These are phyloP conservation scores for Octomys mimax DNA, from an alignment of 2,797 vertebrate species.

Conservation along the genomic window DNA sequence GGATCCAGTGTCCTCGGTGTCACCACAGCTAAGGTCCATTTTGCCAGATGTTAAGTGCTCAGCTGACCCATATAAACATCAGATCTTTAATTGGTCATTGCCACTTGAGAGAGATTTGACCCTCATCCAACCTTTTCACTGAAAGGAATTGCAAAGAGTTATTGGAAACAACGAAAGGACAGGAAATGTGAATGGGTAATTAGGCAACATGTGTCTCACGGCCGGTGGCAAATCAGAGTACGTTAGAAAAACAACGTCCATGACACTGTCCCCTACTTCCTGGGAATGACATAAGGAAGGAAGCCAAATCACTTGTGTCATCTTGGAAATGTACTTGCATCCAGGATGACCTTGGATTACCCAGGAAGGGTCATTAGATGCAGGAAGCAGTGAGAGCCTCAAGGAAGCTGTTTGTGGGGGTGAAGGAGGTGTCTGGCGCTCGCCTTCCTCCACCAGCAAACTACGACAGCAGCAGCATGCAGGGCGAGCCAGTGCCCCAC, in stretches of 20 bases:
- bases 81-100: background rate
- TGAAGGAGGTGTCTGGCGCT: too few relatives aligned
- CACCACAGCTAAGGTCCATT: background rate
- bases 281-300: background rate
- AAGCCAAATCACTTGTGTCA: background rate
- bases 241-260: background rate
- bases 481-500: too few relatives aligned
- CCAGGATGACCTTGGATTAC: background rate
- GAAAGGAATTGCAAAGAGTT: background rate
- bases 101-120: background rate
- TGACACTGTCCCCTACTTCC: background rate
- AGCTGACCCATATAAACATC: background rate
- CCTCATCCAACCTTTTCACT: background rate
- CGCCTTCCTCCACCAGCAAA: too few relatives aligned
- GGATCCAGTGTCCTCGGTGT: background rate
- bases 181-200: background rate
- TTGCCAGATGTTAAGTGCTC: background rate
- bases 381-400: background rate
- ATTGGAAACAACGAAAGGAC: background rate
- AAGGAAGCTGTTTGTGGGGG: background rate
- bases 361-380: background rate
- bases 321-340: background rate
- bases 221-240: background rate
- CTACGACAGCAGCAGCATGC: background rate
- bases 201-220: background rate